Evolutionary conservation across 1,140 invertebrate genomes (phyloP), one percentile per base, ranked within the genome.

Genomic region (Drosophila busckii): DNA sequence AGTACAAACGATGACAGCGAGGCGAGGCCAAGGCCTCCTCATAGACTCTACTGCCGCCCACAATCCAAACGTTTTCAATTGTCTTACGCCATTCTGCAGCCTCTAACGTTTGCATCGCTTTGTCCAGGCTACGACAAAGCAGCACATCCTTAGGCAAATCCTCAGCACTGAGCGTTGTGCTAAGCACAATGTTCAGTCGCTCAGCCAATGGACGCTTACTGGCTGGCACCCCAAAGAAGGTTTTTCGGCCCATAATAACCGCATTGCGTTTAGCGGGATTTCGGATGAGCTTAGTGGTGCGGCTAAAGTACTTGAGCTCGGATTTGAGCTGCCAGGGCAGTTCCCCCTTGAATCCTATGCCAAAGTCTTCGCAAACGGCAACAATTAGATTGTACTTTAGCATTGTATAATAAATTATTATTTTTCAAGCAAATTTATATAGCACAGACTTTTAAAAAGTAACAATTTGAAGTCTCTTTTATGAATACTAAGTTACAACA

Each of bases 221-320:
- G 7, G 88, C 82, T 0, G 97, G 97, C 49, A 99, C 96, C 8
- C 93, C 94, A 49, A 96, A 93, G 93, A 95, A 99, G 0, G 97
- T 98, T 63, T 91, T 93, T 49, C 95, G 88, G 1, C 97, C 97
- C 97, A 99, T 98, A 6, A 99, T 91, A 0, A 98, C 95, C 13
- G 93, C 94, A 90, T 99, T 99, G 58, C 90, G 90, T 65, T 92
- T 93, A 5, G 69, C 85, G 5, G 87, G 54, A 65, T 93, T 89
- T 10, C 87, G 85, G 0, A 93, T 92, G 8, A 88, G 88, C 32
- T 90, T 92, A 2, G 96, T 98, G 88, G 96, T 93, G 31, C 88
- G 88, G 15, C 92, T 92, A 87, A 99, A 98, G 80, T 94, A 94
- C 8, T 92, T 91, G 90, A 98, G 93, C 89, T 99, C 97, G 20